Percentiles rank a stretch among this genome's conserved stretches.
These are phyloP conservation scores for Spicauda simplicius DNA, from an alignment of 2,888 invertebrate genomes.

Conservation along the genomic window DNA sequence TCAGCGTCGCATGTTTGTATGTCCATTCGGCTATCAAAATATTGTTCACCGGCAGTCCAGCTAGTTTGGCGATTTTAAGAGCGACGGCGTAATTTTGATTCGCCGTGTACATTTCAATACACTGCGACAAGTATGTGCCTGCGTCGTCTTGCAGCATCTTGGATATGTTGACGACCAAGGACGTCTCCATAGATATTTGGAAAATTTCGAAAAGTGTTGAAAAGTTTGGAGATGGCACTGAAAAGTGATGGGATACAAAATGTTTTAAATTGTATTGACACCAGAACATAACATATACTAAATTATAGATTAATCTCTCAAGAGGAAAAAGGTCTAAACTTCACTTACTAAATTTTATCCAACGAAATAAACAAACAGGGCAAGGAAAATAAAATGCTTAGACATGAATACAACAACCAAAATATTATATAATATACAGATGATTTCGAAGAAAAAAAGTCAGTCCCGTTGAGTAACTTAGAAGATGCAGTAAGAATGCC, in stretches of 20 bases:
- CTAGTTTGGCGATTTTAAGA: slow-evolving; percentile 82
- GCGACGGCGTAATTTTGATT: slow-evolving; percentile 83
- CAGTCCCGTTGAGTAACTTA: too few relatives aligned
- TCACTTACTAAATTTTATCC: too few relatives aligned
- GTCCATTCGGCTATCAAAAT: slow-evolving; percentile 84
- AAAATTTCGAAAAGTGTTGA: slow-evolving; percentile 76
- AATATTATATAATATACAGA: too few relatives aligned
- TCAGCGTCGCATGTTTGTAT: slow-evolving; percentile 71
- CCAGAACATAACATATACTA: too few relatives aligned
- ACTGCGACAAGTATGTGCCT: slow-evolving; percentile 77
- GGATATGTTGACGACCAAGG: slow-evolving; percentile 80
- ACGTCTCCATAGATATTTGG: slow-evolving; percentile 84
- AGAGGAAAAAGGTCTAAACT: too few relatives aligned
- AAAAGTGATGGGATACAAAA: slow-evolving; percentile 44
- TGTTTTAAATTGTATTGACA: too few relatives aligned
- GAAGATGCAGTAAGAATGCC: too few relatives aligned
- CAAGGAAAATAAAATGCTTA: too few relatives aligned
- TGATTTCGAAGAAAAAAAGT: too few relatives aligned
- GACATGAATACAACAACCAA: too few relatives aligned
- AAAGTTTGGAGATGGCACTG: slow-evolving; percentile 75
- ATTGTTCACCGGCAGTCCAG: slow-evolving; percentile 75
- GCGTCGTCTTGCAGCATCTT: slow-evolving; percentile 72
- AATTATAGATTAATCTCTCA: too few relatives aligned
- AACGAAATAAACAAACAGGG: too few relatives aligned
- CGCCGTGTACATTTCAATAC: slow-evolving; percentile 80